Percentiles rank a stretch among this genome's conserved stretches.
Conservation (phyloP, 2,113 vertebrate species). For the Cyprinodon brontotheroides region DNA sequence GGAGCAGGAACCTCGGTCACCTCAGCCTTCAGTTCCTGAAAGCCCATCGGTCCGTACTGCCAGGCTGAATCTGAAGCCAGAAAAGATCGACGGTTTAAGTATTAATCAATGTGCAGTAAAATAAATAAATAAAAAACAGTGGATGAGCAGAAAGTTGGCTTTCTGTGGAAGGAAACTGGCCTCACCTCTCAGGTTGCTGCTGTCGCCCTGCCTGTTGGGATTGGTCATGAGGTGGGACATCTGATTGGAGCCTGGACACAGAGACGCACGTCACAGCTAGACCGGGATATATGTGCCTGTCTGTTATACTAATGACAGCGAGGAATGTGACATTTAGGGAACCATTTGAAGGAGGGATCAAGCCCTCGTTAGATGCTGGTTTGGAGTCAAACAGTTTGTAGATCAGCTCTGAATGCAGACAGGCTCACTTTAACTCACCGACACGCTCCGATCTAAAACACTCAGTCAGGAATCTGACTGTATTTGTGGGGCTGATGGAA, state of each 20-base stretch:
- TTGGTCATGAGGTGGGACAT: slow-evolving; percentile 68
- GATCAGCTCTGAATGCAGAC: slow-evolving; percentile 8
- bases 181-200: slow-evolving; percentile 72
- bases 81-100: not conserved
- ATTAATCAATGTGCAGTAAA: not conserved
- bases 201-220: slow-evolving; percentile 72
- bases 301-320: slow-evolving; percentile 51
- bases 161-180: not conserved
- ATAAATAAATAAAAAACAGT: not conserved
- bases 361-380: slow-evolving; percentile 64
- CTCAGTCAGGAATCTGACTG: not conserved
- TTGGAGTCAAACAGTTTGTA: slow-evolving; percentile 68
- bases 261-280: slow-evolving; percentile 1
- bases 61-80: slow-evolving; percentile 73
- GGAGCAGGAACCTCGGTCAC: slow-evolving; percentile 86
- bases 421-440: not conserved
- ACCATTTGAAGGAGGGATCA: slow-evolving; percentile 51
- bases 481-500: not conserved
- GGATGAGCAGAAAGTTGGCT: not conserved
- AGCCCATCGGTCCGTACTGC: slow-evolving; percentile 73
- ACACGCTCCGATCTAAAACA: not conserved
- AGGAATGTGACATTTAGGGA: slow-evolving; percentile 51
- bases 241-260: slow-evolving; percentile 56
- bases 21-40: slow-evolving; percentile 91
- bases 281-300: slow-evolving; percentile 4